Evolutionary conservation across 2,113 vertebrate genomes (phyloP).

Genomic region (rat (Rattus norvegicus)): GRCr8 NC_086022.1:120141001-120141500

Average conservation of each 20-base stretch:
- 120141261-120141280: neutral
- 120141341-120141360: neutral
- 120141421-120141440: neutral
- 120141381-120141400: neutral
- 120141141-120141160: neutral
- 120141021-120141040: neutral
- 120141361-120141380: neutral
- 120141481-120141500: slow-evolving; percentile 27
- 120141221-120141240: neutral
- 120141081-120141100: neutral
- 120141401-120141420: neutral
- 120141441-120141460: slow-evolving; percentile 41
- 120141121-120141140: neutral
- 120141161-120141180: neutral
- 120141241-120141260: neutral
- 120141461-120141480: neutral
- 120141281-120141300: neutral
- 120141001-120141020: neutral
- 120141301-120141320: neutral
- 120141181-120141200: neutral
- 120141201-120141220: neutral
- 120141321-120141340: neutral
- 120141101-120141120: neutral
- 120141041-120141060: neutral
- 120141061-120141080: neutral